Evolutionary conservation across 2,888 invertebrate genomes (phyloP).

Genomic region (Synanthedon andrenaeformis): DNA sequence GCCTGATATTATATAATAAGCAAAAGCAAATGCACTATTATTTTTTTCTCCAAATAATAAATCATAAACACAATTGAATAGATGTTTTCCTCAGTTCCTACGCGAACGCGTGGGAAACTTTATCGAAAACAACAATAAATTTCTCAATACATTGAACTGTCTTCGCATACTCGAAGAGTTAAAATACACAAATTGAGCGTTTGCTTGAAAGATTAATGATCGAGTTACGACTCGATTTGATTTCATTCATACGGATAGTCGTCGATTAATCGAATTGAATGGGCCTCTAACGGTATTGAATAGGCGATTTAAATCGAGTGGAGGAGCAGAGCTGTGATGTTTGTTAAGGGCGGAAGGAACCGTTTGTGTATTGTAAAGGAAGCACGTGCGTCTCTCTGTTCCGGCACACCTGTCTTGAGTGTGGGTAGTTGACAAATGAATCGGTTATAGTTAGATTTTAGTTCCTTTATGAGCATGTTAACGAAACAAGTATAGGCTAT

Average conservation of each 20-base stretch:
- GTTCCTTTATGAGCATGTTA: neutral
- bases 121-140: neutral
- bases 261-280: conserved; percentile 28
- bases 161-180: neutral
- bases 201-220: conserved; percentile 31
- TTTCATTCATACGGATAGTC: conserved; percentile 28
- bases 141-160: neutral
- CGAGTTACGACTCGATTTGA: conserved; percentile 17
- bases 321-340: neutral
- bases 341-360: conserved; percentile 32
- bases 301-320: neutral
- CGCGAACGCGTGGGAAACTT: neutral
- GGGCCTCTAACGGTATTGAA: neutral
- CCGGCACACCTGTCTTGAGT: conserved; percentile 41
- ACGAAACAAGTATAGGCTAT: neutral
- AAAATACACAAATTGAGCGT: conserved; percentile 1
- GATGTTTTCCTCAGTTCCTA: too few species aligned
- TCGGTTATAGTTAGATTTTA: conserved; percentile 2
- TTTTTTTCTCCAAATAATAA: too few species aligned
- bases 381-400: conserved; percentile 28
- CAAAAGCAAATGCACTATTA: too few species aligned
- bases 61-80: too few species aligned
- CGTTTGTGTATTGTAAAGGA: conserved; percentile 19
- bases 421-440: conserved; percentile 28
- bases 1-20: too few species aligned